Base-by-base conservation (phyloP, 2,888 invertebrate species). In the Patella caerulea region DNA sequence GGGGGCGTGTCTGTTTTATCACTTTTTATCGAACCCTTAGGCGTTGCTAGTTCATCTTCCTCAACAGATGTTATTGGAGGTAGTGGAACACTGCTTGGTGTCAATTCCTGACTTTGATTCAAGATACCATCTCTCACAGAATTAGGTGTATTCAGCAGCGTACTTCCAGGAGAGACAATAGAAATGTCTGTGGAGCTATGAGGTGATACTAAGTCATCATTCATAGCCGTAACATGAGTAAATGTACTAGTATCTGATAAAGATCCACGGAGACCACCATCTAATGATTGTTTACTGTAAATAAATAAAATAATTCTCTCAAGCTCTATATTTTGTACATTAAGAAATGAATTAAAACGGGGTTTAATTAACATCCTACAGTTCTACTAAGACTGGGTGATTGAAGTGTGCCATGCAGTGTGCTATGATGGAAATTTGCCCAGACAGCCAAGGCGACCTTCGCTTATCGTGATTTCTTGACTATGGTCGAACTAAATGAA, bases 181-280 rank as follows among this genome's bases (percentile, higher is more conserved):
- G 81, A 82, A 56, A 79, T 78, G 45, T 84, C 79, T 12, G 82
- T 78, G 14, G 86, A 85, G 75, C 86, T 87, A 15, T 81, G 84
- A 7, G 88, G 88, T 7, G 90, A 87, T 54, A 82, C 78, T 3
- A 86, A 76, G 29, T 85, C 85, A 5, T 87, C 86, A 19, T 86
- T 83, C 79, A 88, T 83, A 17, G 86, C 86, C 1, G 88, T 86
- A 52, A 89, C 89, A 24, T 88, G 86, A 11, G 90, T 91, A 72
- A 91, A 89, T 74, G 89, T 89, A 78, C 88, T 89, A 9, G 86
- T 88, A 77, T 87, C 88, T 9, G 89, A 89, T 29, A 82, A 81
- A 76, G 85, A 86, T 75, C 84, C 84, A 29, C 84, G 75, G 1
- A 83, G 78, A 15, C 77, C 71, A 14, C 72, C 71, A 56, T 75